Evolutionary conservation across 2,113 vertebrate species (phyloP), one percentile per base, ranked within the genome.

Genomic region (Chaetops frenatus): DNA sequence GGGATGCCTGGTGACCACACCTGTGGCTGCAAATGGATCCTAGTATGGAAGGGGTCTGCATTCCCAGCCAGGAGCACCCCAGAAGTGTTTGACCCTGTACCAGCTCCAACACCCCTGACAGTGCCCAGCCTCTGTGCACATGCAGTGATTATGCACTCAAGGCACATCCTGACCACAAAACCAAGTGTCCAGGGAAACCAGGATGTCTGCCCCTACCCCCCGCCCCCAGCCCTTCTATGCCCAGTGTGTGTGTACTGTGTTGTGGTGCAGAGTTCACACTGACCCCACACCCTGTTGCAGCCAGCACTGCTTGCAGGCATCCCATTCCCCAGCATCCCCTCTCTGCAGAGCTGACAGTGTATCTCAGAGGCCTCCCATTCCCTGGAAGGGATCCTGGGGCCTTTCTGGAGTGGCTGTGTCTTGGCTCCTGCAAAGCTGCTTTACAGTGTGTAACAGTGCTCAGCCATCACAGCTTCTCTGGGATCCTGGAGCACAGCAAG

Each of bases 201-300:
- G 53, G 36, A 40, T 14, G 27, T 35, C 71, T 79, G 76, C 5
- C 18, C 27, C 27, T 42, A 5, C 18, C 69, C 54, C 50, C 31
- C 18, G 64, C 54, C 50, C 31, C 31, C 10, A 51, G 6, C 25
- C 58, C 36, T 54, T 45, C 2, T 3, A 50, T n/a, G 53, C 80
- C 35, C 48, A 8, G 15, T 0, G 0, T 23, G 44, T 33, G 2
- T 4, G n/a, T 50, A 2, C 15, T 14, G 25, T 4, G 2, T 36
- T 33, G 18, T 0, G 3, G 17, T 6, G 13, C 3, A 9, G 35
- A 16, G 48, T 5, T 50, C 83, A 42, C 29, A 12, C 15, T 10
- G 23, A 35, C 47, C 54, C 83, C 11, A 11, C 69, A 62, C 27
- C 69, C 65, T 18, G 28, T 79, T 71, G 48, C 53, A 35, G 14